phyloP scores from a whole-genome alignment of 2,113 vertebrate genomes.

The Microtus richardsoni region DNA sequence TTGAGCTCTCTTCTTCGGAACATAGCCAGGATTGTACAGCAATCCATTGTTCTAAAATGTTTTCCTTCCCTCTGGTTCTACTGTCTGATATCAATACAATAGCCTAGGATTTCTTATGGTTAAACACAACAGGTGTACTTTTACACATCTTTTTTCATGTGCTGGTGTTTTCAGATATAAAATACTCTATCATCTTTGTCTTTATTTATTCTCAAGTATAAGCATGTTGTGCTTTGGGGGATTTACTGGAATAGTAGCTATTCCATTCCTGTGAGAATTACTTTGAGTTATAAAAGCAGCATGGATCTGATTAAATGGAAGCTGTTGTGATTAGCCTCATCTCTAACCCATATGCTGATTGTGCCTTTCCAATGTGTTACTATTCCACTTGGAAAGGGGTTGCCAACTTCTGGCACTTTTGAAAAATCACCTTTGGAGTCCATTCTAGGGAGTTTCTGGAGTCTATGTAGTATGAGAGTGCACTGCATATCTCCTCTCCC shows the following conservation, averaged over 20 bases:
- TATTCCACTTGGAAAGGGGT: neutral
- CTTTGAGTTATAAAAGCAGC: too few relatives aligned
- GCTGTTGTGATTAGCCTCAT: neutral
- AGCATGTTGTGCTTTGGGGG: neutral
- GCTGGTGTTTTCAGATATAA: neutral
- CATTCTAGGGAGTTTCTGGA: neutral
- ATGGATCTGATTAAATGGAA: neutral
- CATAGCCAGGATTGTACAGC: neutral
- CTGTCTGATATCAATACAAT: neutral
- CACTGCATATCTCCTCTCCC: accelerated
- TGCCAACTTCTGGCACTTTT: neutral
- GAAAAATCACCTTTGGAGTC: neutral
- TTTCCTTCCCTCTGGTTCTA: neutral
- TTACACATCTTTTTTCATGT: neutral
- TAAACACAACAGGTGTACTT: neutral
- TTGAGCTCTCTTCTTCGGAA: neutral
- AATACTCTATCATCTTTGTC: neutral
- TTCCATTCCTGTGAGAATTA: neutral
- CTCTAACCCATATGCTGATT: neutral
- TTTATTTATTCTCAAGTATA: neutral
- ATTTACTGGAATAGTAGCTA: neutral
- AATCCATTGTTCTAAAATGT: neutral
- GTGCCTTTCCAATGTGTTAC: neutral
- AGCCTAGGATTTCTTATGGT: neutral
- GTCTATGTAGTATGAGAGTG: neutral